Percentiles rank a stretch among this genome's conserved stretches.
phyloP scores from a whole-genome alignment of 2,888 invertebrate genomes.

The Gibbula magus region DNA sequence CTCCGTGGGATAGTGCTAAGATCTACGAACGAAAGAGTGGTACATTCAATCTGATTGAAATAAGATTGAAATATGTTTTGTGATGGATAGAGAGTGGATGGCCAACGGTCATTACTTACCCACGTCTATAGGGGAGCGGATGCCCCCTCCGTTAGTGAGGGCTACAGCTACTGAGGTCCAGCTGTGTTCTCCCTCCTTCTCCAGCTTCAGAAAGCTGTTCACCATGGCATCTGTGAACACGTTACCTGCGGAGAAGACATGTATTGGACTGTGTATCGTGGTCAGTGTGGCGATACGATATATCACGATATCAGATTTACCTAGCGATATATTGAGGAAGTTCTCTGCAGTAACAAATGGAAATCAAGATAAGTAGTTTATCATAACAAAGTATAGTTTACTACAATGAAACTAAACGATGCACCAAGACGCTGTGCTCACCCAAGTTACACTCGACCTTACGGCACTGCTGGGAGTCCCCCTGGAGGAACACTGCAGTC shows the following conservation, averaged over 20 bases:
- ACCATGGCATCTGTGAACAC: constrained; percentile 54
- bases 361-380: too few species aligned
- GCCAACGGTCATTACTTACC: constrained; percentile 66
- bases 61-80: too few species aligned
- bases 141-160: constrained; percentile 55
- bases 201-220: constrained; percentile 38
- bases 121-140: constrained; percentile 47
- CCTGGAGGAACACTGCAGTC: constrained; percentile 84
- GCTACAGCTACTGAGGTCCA: constrained; percentile 56
- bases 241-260: constrained; percentile 58
- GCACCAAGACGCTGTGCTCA: constrained; percentile 68
- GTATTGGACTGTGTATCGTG: background rate
- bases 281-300: too few species aligned
- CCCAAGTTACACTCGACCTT: constrained; percentile 88
- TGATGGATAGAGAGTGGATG: too few species aligned
- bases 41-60: too few species aligned
- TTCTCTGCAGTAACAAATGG: too few species aligned
- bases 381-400: too few species aligned
- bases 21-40: too few species aligned
- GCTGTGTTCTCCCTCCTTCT: constrained; percentile 30
- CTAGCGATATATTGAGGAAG: too few species aligned
- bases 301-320: too few species aligned
- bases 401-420: too few species aligned
- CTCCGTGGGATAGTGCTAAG: too few species aligned
- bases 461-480: constrained; percentile 81